These are phyloP conservation scores for Drymonia ruficornis DNA, from an alignment of 2,888 invertebrate genomes.

Conservation along the genomic window DNA sequence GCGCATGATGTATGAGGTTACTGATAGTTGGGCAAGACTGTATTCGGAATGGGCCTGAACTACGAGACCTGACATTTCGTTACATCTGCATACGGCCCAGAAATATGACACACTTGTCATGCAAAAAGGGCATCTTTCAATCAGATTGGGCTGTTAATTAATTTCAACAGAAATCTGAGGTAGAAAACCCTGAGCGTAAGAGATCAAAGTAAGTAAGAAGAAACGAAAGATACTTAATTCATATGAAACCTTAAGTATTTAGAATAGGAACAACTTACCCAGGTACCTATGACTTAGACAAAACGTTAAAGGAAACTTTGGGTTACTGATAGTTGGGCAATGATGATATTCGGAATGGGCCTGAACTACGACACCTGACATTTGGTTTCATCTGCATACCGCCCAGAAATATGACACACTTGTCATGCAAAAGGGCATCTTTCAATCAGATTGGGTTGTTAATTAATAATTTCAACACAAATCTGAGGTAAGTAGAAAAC, in stretches of 20 bases:
- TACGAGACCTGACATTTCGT: constrained; percentile 49
- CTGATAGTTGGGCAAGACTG: constrained; percentile 40
- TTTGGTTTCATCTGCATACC: constrained; percentile 40
- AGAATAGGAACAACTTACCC: too few species aligned
- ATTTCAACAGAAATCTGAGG: too few species aligned
- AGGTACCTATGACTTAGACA: too few species aligned
- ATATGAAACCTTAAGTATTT: too few species aligned
- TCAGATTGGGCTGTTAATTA: too few species aligned
- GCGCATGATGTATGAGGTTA: constrained; percentile 50
- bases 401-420: constrained; percentile 42
- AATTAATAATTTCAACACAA: too few species aligned
- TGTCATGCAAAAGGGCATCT: constrained; percentile 40
- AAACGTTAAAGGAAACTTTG: too few species aligned
- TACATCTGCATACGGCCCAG: constrained; percentile 37
- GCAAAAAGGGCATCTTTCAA: constrained; percentile 39
- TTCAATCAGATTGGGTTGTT: constrained; percentile 21
- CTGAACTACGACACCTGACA: constrained; percentile 46
- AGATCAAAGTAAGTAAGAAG: too few species aligned
- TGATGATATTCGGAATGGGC: constrained; percentile 42
- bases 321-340: constrained; percentile 43
- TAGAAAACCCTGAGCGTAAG: too few species aligned
- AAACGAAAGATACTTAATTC: too few species aligned
- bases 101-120: constrained; percentile 42
- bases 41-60: constrained; percentile 41
- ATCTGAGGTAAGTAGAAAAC: too few species aligned